Conservation (phyloP, 2,888 invertebrate genomes). For the Plutella xylostella region DNA sequence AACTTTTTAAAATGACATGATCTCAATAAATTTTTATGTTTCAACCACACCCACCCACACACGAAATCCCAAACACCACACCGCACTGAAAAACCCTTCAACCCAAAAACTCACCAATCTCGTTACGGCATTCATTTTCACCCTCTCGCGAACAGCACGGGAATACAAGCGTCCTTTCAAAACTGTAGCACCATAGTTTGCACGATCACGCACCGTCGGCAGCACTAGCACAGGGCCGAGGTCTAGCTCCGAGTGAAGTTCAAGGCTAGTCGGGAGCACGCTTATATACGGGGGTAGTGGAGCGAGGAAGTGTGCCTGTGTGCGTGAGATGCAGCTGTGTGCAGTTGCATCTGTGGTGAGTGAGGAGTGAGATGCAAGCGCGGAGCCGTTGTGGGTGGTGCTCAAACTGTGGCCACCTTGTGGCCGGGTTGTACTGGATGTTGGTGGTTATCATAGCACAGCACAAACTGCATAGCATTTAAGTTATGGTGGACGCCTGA, state of each 20-base stretch:
- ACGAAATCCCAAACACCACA: too few relatives aligned
- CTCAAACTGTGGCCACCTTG: slow-evolving; percentile 39
- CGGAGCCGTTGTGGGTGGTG: slow-evolving; percentile 25
- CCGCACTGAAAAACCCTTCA: not conserved
- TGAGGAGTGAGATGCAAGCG: slow-evolving; percentile 40
- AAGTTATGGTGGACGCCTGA: too few relatives aligned
- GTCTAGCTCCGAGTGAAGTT: slow-evolving; percentile 50
- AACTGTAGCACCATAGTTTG: too few relatives aligned
- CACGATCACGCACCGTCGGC: too few relatives aligned
- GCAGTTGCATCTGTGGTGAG: slow-evolving; percentile 11
- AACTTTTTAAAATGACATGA: too few relatives aligned
- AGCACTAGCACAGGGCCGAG: not conserved
- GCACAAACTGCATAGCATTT: too few relatives aligned
- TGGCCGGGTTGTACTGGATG: too few relatives aligned
- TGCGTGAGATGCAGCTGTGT: slow-evolving; percentile 19
- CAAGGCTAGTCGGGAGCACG: slow-evolving; percentile 52
- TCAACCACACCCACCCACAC: too few relatives aligned
- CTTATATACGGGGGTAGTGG: slow-evolving; percentile 65
- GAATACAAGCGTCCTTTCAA: slow-evolving; percentile 1
- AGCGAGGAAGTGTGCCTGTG: slow-evolving; percentile 41
- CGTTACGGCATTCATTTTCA: slow-evolving; percentile 4
- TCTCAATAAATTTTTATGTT: too few relatives aligned
- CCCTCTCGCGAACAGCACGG: not conserved
- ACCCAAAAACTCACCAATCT: slow-evolving; percentile 3
- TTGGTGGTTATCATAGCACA: too few relatives aligned